A percentile compares a stretch with the other conserved stretches of the same genome.
Conservation (phyloP, 2,888 invertebrate species). For the Troides helena region DNA sequence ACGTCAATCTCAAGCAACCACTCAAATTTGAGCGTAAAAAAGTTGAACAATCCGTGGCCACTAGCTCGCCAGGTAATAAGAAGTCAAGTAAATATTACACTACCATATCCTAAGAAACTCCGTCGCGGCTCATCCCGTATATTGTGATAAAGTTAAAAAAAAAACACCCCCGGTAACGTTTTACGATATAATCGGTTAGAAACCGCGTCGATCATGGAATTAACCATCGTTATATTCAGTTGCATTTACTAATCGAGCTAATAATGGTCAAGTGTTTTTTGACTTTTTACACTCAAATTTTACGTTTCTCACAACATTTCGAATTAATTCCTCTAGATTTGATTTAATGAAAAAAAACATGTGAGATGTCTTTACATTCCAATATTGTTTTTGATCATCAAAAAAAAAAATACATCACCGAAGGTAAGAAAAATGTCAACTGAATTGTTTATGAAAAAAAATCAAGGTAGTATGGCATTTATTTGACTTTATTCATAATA, state of each 20-base stretch:
- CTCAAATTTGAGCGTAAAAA: conserved; percentile 84
- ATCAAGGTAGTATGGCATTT: conserved; percentile 81
- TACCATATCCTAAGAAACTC: conserved; percentile 76
- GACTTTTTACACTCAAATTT: conserved; percentile 82
- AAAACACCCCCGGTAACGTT: conserved; percentile 40
- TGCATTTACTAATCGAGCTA: conserved; percentile 76
- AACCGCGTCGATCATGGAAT: conserved; percentile 49
- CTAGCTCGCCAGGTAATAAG: conserved; percentile 82
- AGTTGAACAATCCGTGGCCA: conserved; percentile 82
- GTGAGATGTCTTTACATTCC: conserved; percentile 73
- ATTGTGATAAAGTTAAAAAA: conserved; percentile 42
- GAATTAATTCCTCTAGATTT: conserved; percentile 60
- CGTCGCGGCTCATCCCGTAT: conserved; percentile 48
- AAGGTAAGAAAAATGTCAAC: conserved; percentile 74
- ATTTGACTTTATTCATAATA: conserved; percentile 68
- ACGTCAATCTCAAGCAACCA: conserved; percentile 90
- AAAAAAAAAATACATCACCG: conserved; percentile 67
- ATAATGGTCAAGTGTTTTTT: conserved; percentile 80
- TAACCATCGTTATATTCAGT: conserved; percentile 71
- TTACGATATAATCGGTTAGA: conserved; percentile 38
- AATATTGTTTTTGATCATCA: conserved; percentile 66
- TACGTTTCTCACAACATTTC: conserved; percentile 57
- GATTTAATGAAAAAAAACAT: conserved; percentile 50
- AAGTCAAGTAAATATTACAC: conserved; percentile 82
- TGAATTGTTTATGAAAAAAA: conserved; percentile 61